Percentiles rank a stretch among this genome's conserved stretches.
Conservation (phyloP, 2,113 vertebrate genomes). For the Jacana jacana region DNA sequence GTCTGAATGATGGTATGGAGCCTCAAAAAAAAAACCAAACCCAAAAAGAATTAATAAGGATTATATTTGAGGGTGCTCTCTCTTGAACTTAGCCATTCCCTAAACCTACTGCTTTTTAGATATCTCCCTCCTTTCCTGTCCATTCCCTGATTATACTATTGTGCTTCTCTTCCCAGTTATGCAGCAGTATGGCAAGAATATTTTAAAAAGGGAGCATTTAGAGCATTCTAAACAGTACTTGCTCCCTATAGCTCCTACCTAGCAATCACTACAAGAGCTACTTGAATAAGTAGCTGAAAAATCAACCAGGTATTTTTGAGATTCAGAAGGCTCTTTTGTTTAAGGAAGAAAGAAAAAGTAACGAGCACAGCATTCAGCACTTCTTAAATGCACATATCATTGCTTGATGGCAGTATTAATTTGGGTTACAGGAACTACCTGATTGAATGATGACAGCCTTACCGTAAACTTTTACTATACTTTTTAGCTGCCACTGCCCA, state of each 20-base stretch:
- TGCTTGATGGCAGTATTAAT: background rate
- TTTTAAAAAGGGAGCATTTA: background rate
- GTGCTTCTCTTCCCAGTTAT: background rate
- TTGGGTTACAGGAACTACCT: background rate
- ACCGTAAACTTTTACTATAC: conserved; percentile 94
- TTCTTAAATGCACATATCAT: background rate
- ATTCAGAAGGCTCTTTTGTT: background rate
- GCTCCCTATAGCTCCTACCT: background rate
- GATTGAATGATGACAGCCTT: conserved; percentile 25
- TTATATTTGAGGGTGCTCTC: background rate
- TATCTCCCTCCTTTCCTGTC: background rate
- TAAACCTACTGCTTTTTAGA: background rate
- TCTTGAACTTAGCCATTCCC: background rate
- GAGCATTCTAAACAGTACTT: background rate
- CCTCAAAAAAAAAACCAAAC: background rate
- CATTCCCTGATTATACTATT: background rate
- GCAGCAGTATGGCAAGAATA: background rate
- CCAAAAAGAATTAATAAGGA: background rate
- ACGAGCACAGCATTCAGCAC: background rate
- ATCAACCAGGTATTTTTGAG: background rate
- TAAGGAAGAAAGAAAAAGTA: background rate
- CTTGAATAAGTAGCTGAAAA: background rate
- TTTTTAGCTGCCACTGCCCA: conserved; percentile 90
- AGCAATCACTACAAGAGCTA: background rate
- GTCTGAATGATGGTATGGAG: background rate